Conservation (phyloP, 2,888 invertebrate genomes). For the Lasioglossum figueresi region DNA sequence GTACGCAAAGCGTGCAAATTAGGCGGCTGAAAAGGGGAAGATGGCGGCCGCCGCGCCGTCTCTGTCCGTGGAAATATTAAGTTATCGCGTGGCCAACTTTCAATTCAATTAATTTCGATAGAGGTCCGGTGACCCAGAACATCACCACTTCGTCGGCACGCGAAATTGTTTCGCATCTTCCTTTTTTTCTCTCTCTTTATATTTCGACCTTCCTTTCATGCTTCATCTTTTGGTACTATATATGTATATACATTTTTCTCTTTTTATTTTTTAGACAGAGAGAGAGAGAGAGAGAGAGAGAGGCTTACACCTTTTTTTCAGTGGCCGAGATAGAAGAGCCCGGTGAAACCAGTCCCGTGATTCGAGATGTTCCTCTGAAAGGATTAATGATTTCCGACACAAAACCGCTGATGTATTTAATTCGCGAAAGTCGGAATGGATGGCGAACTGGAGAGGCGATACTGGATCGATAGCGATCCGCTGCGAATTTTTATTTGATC, state of each 20-base stretch:
- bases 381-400: constrained; percentile 32
- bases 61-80: constrained; percentile 46
- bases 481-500: neutral
- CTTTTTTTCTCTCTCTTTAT: neutral
- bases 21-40: constrained; percentile 27
- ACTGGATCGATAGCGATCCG: neutral
- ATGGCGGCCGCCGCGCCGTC: constrained; percentile 2
- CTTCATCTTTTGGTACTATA: neutral
- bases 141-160: constrained; percentile 27
- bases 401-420: constrained; percentile 18
- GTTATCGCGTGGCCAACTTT: constrained; percentile 56
- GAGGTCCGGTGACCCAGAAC: constrained; percentile 53
- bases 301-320: neutral
- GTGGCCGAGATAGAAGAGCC: neutral
- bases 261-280: neutral
- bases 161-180: constrained; percentile 7
- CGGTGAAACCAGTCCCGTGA: constrained; percentile 5
- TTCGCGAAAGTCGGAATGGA: neutral
- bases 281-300: too few relatives aligned
- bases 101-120: constrained; percentile 54
- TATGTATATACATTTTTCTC: neutral
- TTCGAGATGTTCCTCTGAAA: constrained; percentile 21
- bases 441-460: neutral
- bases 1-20: constrained; percentile 56
- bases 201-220: neutral